Percentiles rank a stretch among this genome's conserved stretches.
Conservation (phyloP, 2,888 invertebrate genomes). For the Drosophila histrio region DNA sequence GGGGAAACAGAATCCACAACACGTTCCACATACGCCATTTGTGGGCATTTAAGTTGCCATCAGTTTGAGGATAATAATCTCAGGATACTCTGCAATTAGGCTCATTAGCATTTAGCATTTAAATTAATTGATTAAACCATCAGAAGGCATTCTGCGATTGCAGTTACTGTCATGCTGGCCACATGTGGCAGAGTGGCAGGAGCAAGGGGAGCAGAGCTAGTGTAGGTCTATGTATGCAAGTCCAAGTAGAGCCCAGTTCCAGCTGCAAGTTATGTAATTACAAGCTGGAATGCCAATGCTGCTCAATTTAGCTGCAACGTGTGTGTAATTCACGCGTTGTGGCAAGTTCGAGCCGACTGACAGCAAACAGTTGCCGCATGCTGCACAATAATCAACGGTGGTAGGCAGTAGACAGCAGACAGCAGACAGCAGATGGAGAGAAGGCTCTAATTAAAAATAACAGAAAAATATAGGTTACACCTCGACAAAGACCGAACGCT, state of each 20-base stretch:
- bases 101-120: conserved; percentile 55
- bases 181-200: neutral
- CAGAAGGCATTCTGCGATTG: conserved; percentile 23
- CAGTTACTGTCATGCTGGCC: conserved; percentile 7
- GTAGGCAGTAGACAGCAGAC: conserved; percentile 30
- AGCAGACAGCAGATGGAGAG: neutral
- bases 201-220: too few species aligned
- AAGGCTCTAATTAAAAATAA: conserved; percentile 69
- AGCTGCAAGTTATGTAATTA: conserved; percentile 59
- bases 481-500: conserved; percentile 48
- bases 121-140: conserved; percentile 65
- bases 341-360: conserved; percentile 17
- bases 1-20: neutral
- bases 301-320: conserved; percentile 34
- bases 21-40: conserved; percentile 19
- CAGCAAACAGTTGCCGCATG: conserved; percentile 39
- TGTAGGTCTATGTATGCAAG: neutral
- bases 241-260: conserved; percentile 6
- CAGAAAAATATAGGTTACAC: conserved; percentile 70
- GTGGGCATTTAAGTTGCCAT: conserved; percentile 30
- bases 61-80: conserved; percentile 43
- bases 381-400: conserved; percentile 61
- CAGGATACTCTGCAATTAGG: conserved; percentile 45
- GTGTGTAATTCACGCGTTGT: conserved; percentile 41
- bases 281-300: conserved; percentile 46